Conservation (phyloP, 1,140 invertebrate species). For the Streblospio benedicti region DNA sequence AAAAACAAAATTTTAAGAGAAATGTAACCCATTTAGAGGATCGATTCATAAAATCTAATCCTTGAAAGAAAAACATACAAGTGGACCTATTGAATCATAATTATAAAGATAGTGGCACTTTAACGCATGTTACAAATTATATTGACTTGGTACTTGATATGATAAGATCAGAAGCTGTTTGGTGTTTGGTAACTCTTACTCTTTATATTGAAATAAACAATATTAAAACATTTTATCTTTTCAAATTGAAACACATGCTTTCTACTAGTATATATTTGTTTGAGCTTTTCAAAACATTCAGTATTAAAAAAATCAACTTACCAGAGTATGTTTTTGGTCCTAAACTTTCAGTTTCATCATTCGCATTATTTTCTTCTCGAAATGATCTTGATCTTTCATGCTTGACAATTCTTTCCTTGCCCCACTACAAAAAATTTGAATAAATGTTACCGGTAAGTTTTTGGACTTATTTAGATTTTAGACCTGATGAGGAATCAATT, state of each 20-base stretch:
- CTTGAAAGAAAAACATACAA: too few relatives aligned
- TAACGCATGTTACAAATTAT: too few relatives aligned
- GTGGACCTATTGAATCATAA: too few relatives aligned
- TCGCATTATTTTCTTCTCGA: neutral
- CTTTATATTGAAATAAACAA: too few relatives aligned
- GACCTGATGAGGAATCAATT: neutral
- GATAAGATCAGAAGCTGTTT: too few relatives aligned
- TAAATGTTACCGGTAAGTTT: too few relatives aligned
- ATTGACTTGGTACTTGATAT: too few relatives aligned
- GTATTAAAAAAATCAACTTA: neutral
- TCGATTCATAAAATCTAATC: too few relatives aligned
- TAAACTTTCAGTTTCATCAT: neutral
- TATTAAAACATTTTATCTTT: neutral
- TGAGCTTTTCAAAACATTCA: conserved; percentile 1
- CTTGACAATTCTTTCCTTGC: conserved; percentile 14
- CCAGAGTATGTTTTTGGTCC: neutral
- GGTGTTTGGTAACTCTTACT: too few relatives aligned
- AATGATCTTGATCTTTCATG: neutral
- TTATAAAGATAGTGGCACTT: too few relatives aligned
- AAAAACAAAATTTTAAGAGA: neutral
- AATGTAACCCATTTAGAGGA: too few relatives aligned
- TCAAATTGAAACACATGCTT: neutral
- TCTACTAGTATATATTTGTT: neutral
- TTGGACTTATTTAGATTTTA: neutral
- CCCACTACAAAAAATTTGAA: conserved; percentile 13